A percentile compares a stretch with the other conserved stretches of the same genome.
Evolutionary conservation across 2,888 invertebrate genomes (phyloP).

Genomic region (Eulithis prunata): DNA sequence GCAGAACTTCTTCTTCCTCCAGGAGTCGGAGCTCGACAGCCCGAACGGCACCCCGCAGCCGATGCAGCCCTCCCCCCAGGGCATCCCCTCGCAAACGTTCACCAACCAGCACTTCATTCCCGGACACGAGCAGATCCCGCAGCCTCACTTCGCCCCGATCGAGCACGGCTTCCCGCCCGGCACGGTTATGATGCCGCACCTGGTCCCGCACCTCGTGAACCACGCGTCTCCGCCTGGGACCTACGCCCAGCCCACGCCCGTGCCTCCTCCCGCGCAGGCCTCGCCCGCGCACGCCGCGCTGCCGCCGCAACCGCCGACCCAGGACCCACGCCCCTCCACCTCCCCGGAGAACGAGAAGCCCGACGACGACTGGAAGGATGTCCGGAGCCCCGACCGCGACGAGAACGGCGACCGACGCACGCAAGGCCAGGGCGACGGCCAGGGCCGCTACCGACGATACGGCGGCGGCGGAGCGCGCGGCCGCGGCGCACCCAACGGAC

Average conservation of each 20-base stretch:
- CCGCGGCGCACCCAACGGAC: slow-evolving; percentile 74
- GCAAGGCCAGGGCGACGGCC: slow-evolving; percentile 75
- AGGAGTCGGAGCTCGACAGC: slow-evolving; percentile 95
- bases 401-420: slow-evolving; percentile 64
- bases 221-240: slow-evolving; percentile 60
- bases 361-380: slow-evolving; percentile 67
- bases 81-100: slow-evolving; percentile 92
- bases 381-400: slow-evolving; percentile 68
- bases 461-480: slow-evolving; percentile 65
- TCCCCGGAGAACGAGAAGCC: slow-evolving; percentile 57
- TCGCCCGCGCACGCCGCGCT: slow-evolving; percentile 48
- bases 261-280: slow-evolving; percentile 56
- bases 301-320: slow-evolving; percentile 43
- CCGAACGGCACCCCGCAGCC: slow-evolving; percentile 85
- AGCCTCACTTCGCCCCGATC: slow-evolving; percentile 76
- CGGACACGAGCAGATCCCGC: slow-evolving; percentile 83
- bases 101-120: slow-evolving; percentile 91
- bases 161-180: slow-evolving; percentile 79
- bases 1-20: slow-evolving; percentile 92
- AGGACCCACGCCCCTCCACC: slow-evolving; percentile 31
- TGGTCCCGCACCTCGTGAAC: slow-evolving; percentile 29
- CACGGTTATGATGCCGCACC: slow-evolving; percentile 59
- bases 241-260: slow-evolving; percentile 79
- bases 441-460: slow-evolving; percentile 68
- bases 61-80: slow-evolving; percentile 70